Percentiles rank a stretch among this genome's conserved stretches.
phyloP scores from a whole-genome alignment of 2,888 invertebrate genomes.

The Ornithoptera priamus region DNA sequence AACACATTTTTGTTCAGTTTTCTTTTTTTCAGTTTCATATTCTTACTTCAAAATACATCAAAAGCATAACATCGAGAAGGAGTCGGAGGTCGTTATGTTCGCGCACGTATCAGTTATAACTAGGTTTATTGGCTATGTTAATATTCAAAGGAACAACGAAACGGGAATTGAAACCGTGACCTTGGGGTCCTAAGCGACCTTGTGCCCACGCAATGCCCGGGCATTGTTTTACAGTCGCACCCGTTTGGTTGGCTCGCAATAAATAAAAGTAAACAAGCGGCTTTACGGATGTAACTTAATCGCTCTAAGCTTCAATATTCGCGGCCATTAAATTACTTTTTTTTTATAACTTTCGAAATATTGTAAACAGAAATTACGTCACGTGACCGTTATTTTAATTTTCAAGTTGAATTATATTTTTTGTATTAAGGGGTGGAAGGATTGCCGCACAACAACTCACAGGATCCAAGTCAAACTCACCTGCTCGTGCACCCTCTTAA shows the following conservation, averaged over 20 bases:
- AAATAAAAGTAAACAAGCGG: conserved; percentile 18
- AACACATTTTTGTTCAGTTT: no score
- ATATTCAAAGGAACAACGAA: conserved; percentile 1
- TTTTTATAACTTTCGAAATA: neutral
- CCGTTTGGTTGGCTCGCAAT: conserved; percentile 17
- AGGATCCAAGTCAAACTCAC: no score
- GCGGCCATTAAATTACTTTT: neutral
- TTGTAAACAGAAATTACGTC: no score
- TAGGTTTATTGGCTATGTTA: neutral
- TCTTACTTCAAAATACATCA: no score
- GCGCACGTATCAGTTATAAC: neutral
- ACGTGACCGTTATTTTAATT: no score
- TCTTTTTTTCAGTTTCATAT: no score
- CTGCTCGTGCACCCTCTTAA: no score
- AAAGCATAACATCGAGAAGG: no score
- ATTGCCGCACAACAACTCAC: no score
- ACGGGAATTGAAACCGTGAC: conserved; percentile 2
- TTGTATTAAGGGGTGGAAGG: no score
- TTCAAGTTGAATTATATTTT: no score
- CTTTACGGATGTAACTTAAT: conserved; percentile 9
- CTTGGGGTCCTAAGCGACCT: conserved; percentile 12
- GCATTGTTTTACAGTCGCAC: conserved; percentile 16
- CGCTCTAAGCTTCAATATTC: neutral
- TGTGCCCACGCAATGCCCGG: conserved; percentile 20
- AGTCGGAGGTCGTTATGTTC: neutral